Percentiles rank a stretch among this genome's conserved stretches.
Evolutionary conservation across 30 jellyfish, hydroid and myxozoan species (phyloP).

Genomic region (Aurelia coerulea): DNA sequence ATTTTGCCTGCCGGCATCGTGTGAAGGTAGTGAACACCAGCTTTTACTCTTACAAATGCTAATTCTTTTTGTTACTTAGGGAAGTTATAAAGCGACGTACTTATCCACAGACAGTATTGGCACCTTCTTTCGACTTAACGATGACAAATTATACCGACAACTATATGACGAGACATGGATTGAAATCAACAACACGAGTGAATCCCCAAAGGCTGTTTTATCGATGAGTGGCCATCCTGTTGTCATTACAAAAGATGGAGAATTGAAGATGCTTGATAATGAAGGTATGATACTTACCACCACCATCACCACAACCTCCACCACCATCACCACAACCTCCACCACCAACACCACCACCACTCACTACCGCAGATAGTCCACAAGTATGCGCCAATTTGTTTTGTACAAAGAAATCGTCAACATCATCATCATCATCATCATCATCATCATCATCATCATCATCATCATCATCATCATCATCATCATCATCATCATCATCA

Average conservation of each 20-base stretch:
- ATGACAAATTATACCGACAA: slow-evolving; percentile 5
- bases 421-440: too few species aligned
- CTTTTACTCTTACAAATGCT: background rate
- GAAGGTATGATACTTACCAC: slow-evolving; percentile 17
- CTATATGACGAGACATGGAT: background rate
- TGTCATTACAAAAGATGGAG: slow-evolving; percentile 22
- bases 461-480: too few species aligned
- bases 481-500: too few species aligned
- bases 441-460: too few species aligned
- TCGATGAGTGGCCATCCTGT: slow-evolving; percentile 38
- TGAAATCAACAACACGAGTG: background rate
- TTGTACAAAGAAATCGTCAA: too few species aligned
- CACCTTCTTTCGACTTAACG: background rate
- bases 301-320: too few species aligned
- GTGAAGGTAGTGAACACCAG: background rate
- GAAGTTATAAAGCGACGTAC: background rate
- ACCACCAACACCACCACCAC: too few species aligned
- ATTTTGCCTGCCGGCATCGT: background rate
- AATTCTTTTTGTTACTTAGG: background rate
- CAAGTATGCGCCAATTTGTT: too few species aligned
- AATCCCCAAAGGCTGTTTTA: background rate
- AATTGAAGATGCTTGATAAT: slow-evolving; percentile 21
- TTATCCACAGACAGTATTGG: slow-evolving; percentile 22
- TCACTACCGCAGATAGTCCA: too few species aligned
- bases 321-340: too few species aligned